Base-by-base conservation (phyloP, 2,113 vertebrate species). In the Catagonus wagneri region DNA sequence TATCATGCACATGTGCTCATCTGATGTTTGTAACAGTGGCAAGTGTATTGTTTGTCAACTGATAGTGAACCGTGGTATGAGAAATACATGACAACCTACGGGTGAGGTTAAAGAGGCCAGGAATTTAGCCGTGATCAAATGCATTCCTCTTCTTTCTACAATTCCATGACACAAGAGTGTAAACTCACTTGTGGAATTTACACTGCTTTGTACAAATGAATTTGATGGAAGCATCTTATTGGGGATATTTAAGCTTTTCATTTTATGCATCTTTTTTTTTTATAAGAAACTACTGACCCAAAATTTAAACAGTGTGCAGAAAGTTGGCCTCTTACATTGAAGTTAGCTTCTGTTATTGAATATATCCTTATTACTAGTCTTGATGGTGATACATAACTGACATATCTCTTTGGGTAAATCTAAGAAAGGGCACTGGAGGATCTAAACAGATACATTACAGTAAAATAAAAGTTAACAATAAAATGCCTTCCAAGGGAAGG, bases 81-180 rank as follows among this genome's bases (percentile, higher is more conserved):
- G 89, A 74, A 87, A 80, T 32, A 71, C 12, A 25, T 14, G 63
- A n/a, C 58, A 78, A 25, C 11, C 27, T 2, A 36, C 34, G 2
- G 29, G 32, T n/a, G 39, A 75, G 79, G 74, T 36, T 65, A 36
- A 34, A 52, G 88, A 83, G 60, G 25, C 90, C 52, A 83, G 36
- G 39, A 63, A 58, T 69, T 61, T 27, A 79, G 65, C 58, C 68
- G 16, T 2, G 15, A 68, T 32, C 50, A 72, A 87, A 80, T 23
- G 36, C 44, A 44, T 80, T 84, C 52, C 29, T 86, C 69, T 86
- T 91, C 27, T 72, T 95, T 81, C 61, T 17, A 85, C 39, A 80
- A 74, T 63, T 50, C 83, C 74, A n/a, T 27, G 84, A 97, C 78
- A 80, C 66, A 76, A 90, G 52, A 97, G 56, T 44, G 78, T 95